Evolutionary conservation across 2,888 invertebrate genomes (phyloP), one percentile per base, ranked within the genome.

Genomic region (Ectemnius cavifrons): DNA sequence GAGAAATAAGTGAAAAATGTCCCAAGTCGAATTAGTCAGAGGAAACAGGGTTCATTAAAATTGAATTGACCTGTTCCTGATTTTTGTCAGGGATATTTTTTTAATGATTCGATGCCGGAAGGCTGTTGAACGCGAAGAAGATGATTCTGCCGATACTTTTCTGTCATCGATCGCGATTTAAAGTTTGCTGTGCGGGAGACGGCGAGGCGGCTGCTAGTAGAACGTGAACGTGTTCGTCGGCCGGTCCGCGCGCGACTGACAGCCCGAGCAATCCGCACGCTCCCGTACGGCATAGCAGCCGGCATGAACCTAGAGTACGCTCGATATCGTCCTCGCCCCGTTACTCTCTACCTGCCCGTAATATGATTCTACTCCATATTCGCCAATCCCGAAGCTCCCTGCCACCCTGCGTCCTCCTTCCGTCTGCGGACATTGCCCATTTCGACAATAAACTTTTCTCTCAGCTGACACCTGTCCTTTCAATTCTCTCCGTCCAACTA

Each of bases 181-280:
- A 52, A 16, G 16, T 52, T 1, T 6, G 16, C 13, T 37, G 20
- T 28, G 16, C 16, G 60, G 20, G 68, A 23, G 23, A 16, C 59
- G 20, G 67, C 11, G 20, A 62, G 13, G 23, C 14, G 16, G 18
- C 45, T 16, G 23, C 14, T 8, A 62, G 16, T 20, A 18, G 16
- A 61, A n/a, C 23, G 14, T 13, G 37, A 67, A 56, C 68, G 58
- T 84, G 80, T 82, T 66, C 67, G 83, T 79, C 68, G 82, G 84
- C 80, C 79, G 85, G 85, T 82, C 85, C 81, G 85, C 83, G 83
- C 84, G 82, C 86, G 86, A 89, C 88, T 89, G 87, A 77, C 70
- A 68, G 52, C 72, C 46, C 61, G 70, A 61, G 67, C 64, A 61
- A 37, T 45, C 58, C 65, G 67, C 71, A 61, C 65, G 60, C 61